Evolutionary conservation across 2,113 vertebrate species (phyloP).

Genomic region (Mesembrinibis cayennensis): DNA sequence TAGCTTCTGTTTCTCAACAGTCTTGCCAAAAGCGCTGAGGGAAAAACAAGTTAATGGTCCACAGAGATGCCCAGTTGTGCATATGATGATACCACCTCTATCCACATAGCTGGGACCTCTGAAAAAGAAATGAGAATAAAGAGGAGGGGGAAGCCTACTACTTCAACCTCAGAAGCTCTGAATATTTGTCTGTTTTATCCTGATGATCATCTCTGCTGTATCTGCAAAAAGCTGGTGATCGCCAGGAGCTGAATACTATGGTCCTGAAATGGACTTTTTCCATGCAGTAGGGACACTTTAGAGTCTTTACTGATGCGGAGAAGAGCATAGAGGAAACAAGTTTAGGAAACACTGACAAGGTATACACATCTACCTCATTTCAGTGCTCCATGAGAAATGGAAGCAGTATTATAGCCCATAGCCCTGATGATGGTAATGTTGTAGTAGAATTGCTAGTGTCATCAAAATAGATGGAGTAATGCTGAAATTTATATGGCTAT

Average conservation of each 20-base stretch:
- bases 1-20: background rate
- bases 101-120: background rate
- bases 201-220: background rate
- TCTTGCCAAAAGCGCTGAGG: background rate
- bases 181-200: background rate
- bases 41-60: background rate
- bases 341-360: background rate
- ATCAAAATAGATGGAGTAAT: background rate
- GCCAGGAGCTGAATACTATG: background rate
- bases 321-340: background rate
- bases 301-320: background rate
- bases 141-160: background rate
- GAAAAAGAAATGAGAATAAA: background rate
- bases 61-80: background rate
- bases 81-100: background rate
- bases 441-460: background rate
- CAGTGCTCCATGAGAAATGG: background rate
- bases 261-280: background rate
- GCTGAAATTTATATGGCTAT: background rate
- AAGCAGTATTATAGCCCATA: background rate
- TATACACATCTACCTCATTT: background rate
- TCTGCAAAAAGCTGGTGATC: background rate
- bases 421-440: background rate
- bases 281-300: background rate
- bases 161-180: background rate